Conservation (phyloP, 1,140 invertebrate species). For the Laupala kohalensis region DNA sequence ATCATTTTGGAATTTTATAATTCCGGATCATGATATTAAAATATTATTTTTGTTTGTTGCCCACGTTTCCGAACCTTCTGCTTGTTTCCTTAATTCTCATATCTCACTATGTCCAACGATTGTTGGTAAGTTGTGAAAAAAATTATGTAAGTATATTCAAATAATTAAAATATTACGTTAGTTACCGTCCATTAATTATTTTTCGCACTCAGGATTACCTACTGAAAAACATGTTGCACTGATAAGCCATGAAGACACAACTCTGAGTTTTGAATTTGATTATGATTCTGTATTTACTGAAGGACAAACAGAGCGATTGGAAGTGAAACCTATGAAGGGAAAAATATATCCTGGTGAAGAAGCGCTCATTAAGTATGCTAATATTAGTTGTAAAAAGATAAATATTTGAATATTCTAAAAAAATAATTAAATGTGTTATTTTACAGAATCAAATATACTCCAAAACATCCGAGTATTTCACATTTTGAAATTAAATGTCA, state of each 20-base stretch:
- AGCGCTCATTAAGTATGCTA: not conserved
- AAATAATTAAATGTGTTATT: not conserved
- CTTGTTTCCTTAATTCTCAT: slow-evolving; percentile 23
- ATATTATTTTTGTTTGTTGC: slow-evolving; percentile 28
- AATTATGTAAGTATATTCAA: not conserved
- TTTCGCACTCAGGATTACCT: slow-evolving; percentile 15
- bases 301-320: slow-evolving; percentile 23
- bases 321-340: slow-evolving; percentile 22
- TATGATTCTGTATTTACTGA: slow-evolving; percentile 25
- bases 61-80: slow-evolving; percentile 26
- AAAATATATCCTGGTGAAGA: not conserved
- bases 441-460: not conserved
- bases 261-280: slow-evolving; percentile 24
- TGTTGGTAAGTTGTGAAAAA: slow-evolving; percentile 14
- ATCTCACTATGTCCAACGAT: slow-evolving; percentile 26
- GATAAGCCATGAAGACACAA: slow-evolving; percentile 27
- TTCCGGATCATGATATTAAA: slow-evolving; percentile 26
- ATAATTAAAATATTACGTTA: not conserved
- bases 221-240: slow-evolving; percentile 20
- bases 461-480: slow-evolving; percentile 20
- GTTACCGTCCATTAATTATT: not conserved
- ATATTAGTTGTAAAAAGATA: not conserved
- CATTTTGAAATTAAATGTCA: slow-evolving; percentile 27
- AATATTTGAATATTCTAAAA: not conserved
- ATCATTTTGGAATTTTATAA: slow-evolving; percentile 30